Conservation (phyloP, 2,113 vertebrate species). For the Melanotaenia duboulayi region DNA sequence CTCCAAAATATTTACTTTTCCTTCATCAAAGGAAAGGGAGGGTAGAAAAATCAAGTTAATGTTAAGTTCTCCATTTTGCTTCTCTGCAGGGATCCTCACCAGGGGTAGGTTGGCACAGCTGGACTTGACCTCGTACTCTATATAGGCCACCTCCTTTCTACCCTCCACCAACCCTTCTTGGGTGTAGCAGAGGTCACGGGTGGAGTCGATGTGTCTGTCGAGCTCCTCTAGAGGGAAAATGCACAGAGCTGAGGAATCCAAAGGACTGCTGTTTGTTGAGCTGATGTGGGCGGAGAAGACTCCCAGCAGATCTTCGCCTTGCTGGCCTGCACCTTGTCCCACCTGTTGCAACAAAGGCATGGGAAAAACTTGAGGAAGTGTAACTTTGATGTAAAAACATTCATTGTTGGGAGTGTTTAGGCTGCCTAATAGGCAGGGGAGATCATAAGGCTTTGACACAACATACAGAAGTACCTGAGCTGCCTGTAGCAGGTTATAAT, state of each 20-base stretch:
- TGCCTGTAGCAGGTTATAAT: constrained; percentile 90
- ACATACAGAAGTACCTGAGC: constrained; percentile 76
- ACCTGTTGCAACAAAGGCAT: constrained; percentile 74
- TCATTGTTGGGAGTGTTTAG: too few relatives aligned
- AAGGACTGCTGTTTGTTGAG: constrained; percentile 78
- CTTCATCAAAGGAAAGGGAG: background rate
- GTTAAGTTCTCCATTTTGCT: background rate
- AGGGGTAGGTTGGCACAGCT: constrained; percentile 90
- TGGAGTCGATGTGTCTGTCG: constrained; percentile 88
- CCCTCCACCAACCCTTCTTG: constrained; percentile 84
- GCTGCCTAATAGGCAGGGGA: too few relatives aligned
- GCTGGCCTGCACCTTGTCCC: constrained; percentile 69
- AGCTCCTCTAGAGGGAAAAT: constrained; percentile 89
- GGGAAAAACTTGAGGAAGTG: background rate
- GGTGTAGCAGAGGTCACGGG: constrained; percentile 94
- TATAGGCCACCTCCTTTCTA: constrained; percentile 87
- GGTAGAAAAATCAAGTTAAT: background rate
- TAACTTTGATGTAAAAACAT: background rate
- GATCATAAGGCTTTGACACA: background rate
- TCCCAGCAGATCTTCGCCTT: constrained; percentile 87
- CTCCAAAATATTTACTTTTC: constrained; percentile 13
- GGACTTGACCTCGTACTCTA: constrained; percentile 96
- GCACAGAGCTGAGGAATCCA: constrained; percentile 90
- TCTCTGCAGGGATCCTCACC: constrained; percentile 79
- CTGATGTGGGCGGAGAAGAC: constrained; percentile 87